Percentiles rank a stretch among this genome's conserved stretches.
Evolutionary conservation across 1,140 invertebrate genomes (phyloP).

Genomic region (Diuraphis noxia): DNA sequence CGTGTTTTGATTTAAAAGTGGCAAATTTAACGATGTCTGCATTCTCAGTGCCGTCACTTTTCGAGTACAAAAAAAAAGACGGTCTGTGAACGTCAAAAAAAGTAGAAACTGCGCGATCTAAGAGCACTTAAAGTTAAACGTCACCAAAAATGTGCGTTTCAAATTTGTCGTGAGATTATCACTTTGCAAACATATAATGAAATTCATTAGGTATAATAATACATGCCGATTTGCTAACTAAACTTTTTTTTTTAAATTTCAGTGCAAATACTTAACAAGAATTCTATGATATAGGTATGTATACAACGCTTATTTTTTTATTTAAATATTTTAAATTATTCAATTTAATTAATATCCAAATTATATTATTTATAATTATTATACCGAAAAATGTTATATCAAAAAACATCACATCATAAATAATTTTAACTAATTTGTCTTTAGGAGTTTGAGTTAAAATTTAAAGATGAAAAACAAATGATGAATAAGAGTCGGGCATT

Average conservation of each 20-base stretch:
- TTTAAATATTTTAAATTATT: neutral
- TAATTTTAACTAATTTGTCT: too few species aligned
- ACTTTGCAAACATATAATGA: neutral
- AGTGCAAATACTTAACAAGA: rapidly evolving
- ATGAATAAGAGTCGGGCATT: too few species aligned
- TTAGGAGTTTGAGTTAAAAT: too few species aligned
- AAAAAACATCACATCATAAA: too few species aligned
- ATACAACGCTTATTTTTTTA: neutral
- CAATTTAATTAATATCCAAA: too few species aligned
- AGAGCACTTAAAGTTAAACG: neutral
- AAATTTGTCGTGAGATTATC: neutral
- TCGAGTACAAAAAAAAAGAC: neutral
- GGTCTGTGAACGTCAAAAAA: neutral
- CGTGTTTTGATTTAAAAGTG: neutral
- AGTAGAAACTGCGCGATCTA: neutral
- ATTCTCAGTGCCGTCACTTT: neutral
- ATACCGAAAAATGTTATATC: neutral
- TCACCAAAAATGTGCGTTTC: neutral
- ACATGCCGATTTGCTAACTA: too few species aligned
- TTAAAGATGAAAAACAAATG: too few species aligned
- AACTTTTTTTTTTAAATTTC: neutral
- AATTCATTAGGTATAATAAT: neutral
- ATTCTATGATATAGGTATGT: neutral
- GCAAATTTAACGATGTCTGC: neutral
- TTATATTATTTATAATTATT: neutral